Evolutionary conservation across 2,888 invertebrate genomes (phyloP), one percentile per base, ranked within the genome.

Genomic region (Drosophila anomalata): DNA sequence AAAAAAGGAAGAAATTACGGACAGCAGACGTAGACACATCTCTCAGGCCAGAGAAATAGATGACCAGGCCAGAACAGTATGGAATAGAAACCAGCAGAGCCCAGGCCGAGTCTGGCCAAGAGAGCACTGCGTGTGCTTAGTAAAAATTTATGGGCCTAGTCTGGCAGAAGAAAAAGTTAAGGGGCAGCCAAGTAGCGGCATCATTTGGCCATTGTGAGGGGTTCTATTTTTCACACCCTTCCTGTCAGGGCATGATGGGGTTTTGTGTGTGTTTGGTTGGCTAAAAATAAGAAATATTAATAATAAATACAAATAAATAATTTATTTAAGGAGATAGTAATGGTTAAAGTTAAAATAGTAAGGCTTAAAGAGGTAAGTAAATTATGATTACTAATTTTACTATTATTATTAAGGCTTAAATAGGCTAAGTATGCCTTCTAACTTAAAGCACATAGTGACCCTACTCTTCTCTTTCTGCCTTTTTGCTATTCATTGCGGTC

Each of bases 71-170:
- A 42, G 67, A 47, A 54, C 31, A 44, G 54, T 29, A 14, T 20
- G 24, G 17, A 14, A 26, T 24, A 12, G 26, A 36, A 36, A 42
- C 8, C 41, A 17, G 51, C n/a, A 42, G 22, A 2, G 12, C 42
- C 12, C 17, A 17, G 58, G 29, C 11, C 41, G 44, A 63, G 36
- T 24, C 17, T 39, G 39, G 39, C 14, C 14, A 24, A 42, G 62
- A 55, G 84, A 74, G 85, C 85, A 84, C 87, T 82, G 82, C 82
- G 85, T 82, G 87, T 82, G 87, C 82, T 82, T 82, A 82, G 83
- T 79, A 73, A 70, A 85, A 82, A 87, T 84, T 87, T 84, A 84
- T 87, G 87, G 81, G 73, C 74, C 42, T 47, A 61, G 39, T 46
- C 51, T 58, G 70, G 46, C 48, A 60, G 62, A 48, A 51, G 52